Conservation (phyloP, 2,113 vertebrate species). For the Apaloderma vittatum region DNA sequence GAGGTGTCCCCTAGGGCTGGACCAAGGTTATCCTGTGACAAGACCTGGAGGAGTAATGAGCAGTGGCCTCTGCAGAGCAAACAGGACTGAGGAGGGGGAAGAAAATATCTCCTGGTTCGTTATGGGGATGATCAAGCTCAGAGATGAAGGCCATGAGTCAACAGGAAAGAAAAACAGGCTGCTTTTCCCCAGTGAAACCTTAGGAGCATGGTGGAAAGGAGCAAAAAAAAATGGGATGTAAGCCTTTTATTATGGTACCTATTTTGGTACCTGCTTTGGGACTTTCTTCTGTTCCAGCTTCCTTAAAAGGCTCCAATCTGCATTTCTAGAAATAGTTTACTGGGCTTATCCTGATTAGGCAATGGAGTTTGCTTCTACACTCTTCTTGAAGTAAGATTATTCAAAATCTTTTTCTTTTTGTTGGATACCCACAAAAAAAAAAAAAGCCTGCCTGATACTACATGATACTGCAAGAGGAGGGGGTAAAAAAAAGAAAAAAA, state of each 20-base stretch:
- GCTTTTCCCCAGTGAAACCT: background rate
- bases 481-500: background rate
- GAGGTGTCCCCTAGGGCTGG: background rate
- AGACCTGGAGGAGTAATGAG: background rate
- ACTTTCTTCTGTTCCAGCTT: background rate
- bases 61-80: background rate
- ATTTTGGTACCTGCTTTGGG: background rate
- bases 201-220: background rate
- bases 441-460: background rate
- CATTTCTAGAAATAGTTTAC: background rate
- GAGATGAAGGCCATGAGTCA: background rate
- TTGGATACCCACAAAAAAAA: background rate
- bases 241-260: background rate
- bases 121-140: background rate
- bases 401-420: background rate
- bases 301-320: background rate
- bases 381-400: background rate
- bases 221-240: background rate
- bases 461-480: background rate
- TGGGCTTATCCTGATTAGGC: background rate
- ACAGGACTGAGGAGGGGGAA: background rate
- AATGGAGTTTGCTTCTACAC: background rate
- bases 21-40: background rate
- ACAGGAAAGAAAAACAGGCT: background rate
- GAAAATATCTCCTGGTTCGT: background rate